Base-by-base conservation (phyloP, 2,113 vertebrate genomes). In the Brachypodius melanocephalos region DNA sequence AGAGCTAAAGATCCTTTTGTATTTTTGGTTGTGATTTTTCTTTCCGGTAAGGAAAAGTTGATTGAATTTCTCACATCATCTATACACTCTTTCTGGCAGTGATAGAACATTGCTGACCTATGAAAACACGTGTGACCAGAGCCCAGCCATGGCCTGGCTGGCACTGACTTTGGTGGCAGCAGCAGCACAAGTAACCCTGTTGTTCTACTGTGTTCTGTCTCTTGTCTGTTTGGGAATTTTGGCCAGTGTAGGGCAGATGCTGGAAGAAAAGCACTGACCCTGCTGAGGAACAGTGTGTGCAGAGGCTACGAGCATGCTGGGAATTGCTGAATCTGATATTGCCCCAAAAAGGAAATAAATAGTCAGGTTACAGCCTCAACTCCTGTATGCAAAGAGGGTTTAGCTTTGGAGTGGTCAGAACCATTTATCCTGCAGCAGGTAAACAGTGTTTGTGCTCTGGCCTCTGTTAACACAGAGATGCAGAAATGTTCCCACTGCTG, bases 151-250 rank as follows among this genome's bases (percentile, higher is more conserved):
- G 22, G 38, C 12, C 57, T 6, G 2, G 13, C 13, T 13, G 34
- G 13, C 16, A 1, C 31, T 51, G 58, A 57, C 8, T 19, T 68
- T 6, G 3, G 29, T 42, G 51, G 17, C 34, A 88, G 26, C 29
- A 40, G 32, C 25, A 45, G 15, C 48, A 54, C 19, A 20, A 43
- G 66, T 22, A 81, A 25, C 55, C 2, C 11, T 45, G 10, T 40
- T 79, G 32, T 12, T 86, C 26, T 24, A 13, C 5, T 28, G 19
- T 58, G 19, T 20, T 80, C 66, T 74, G n/a, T 16, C 32, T 54
- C 31, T 57, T 19, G 12, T 21, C 31, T 6, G 0, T 36, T 65
- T 1, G 1, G 29, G 32, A 31, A 43, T 45, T 17, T 28, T 14
- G 24, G 13, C 20, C 9, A 29, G 32, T 12, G 15, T 21, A 45